Percentiles rank a stretch among this genome's conserved stretches.
These are phyloP conservation scores for Caenorhabditis angaria DNA, from an alignment of 2,888 invertebrate species.

Conservation along the genomic window DNA sequence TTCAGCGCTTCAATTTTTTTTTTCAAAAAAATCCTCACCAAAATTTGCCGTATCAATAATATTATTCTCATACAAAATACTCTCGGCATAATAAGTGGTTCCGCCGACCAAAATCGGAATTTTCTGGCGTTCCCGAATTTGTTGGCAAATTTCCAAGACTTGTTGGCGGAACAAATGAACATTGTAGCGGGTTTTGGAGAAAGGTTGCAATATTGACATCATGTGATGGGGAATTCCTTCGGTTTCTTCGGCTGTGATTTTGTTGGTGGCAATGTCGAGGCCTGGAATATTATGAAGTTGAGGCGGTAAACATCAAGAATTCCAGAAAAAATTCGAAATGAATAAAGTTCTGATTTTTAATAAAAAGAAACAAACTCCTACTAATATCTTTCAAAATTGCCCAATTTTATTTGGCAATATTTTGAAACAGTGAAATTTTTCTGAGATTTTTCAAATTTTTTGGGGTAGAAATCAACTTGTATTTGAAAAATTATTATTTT, in stretches of 20 bases:
- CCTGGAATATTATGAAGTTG: constrained; percentile 35
- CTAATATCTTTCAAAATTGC: too few relatives aligned
- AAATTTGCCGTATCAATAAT: constrained; percentile 41
- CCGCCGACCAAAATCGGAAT: constrained; percentile 94
- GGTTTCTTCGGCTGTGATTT: constrained; percentile 83
- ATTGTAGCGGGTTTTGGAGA: constrained; percentile 68
- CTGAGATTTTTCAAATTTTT: not conserved
- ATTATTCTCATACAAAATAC: constrained; percentile 79
- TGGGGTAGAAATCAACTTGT: not conserved
- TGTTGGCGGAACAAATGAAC: constrained; percentile 57
- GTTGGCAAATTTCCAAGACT: constrained; percentile 37
- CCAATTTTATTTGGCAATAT: too few relatives aligned
- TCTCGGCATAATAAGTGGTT: constrained; percentile 97
- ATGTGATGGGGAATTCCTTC: constrained; percentile 85
- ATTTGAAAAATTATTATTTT: not conserved
- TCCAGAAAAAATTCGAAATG: not conserved
- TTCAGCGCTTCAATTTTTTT: too few relatives aligned
- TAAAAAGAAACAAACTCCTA: not conserved
- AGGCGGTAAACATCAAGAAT: not conserved
- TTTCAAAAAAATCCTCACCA: not conserved
- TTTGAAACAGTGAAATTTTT: not conserved
- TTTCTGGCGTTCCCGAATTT: constrained; percentile 77
- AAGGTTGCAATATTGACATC: constrained; percentile 85
- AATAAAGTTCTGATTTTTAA: not conserved
- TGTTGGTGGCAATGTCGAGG: constrained; percentile 69